Conservation (phyloP, 2,113 vertebrate species). For the Saimiri boliviensis region DNA sequence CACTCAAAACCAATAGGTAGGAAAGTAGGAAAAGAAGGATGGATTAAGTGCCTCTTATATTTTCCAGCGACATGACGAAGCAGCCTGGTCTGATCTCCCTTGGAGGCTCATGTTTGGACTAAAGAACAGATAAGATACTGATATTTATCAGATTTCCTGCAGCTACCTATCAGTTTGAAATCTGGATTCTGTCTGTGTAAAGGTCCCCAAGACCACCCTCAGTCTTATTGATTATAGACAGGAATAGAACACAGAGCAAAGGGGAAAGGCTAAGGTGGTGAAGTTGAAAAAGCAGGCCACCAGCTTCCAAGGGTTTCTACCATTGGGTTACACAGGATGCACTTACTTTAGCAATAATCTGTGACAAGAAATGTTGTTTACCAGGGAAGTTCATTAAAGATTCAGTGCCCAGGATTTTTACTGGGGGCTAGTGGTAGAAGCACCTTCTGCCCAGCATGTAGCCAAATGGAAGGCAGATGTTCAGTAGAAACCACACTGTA, state of each 20-base stretch:
- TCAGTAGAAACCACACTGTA: not conserved
- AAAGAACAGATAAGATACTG: not conserved
- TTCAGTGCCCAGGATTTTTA: not conserved
- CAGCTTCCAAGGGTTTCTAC: not conserved
- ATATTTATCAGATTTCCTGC: not conserved
- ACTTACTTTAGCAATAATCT: not conserved
- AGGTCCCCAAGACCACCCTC: not conserved
- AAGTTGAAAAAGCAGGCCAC: not conserved
- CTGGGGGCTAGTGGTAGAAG: rapidly evolving
- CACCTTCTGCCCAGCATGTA: not conserved
- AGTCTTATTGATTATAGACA: not conserved
- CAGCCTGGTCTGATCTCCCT: not conserved
- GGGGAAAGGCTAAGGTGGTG: not conserved
- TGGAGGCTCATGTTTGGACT: not conserved
- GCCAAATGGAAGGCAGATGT: not conserved
- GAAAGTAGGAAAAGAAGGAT: not conserved
- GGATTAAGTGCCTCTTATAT: not conserved
- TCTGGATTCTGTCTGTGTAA: not conserved
- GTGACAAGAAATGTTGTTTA: not conserved
- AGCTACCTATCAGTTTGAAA: not conserved
- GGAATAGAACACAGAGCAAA: not conserved
- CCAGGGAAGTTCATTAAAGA: not conserved
- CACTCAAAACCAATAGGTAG: not conserved
- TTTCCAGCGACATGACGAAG: not conserved
- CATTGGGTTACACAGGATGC: not conserved